Evolutionary conservation across 2,888 invertebrate genomes (phyloP), one percentile per base, ranked within the genome.

Genomic region (Hypselothyrea guttata): DNA sequence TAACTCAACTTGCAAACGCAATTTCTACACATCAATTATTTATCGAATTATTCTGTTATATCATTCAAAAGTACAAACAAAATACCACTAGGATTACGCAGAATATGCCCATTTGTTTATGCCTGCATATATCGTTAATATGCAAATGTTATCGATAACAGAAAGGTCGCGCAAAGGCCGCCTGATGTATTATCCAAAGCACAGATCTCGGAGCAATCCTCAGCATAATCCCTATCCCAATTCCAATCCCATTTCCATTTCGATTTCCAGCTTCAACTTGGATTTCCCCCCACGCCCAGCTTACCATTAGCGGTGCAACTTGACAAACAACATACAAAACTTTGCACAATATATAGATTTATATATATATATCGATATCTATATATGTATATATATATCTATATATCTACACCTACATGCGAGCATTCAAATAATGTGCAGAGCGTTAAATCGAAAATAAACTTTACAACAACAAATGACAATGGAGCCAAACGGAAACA

Each of bases 381-480:
- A n/a, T n/a, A n/a, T n/a, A n/a, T n/a, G n/a, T n/a, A n/a, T n/a
- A n/a, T n/a, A n/a, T n/a, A n/a, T n/a, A n/a, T n/a, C n/a, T n/a
- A n/a, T n/a, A n/a, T n/a, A n/a, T n/a, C n/a, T n/a, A n/a, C n/a
- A n/a, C n/a, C n/a, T n/a, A 22, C 22, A 22, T 5, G 22, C 22
- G 22, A 2, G 13, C 15, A 49, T 30, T 33, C 54, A 65, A 68
- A 74, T 69, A 73, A 69, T 72, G 75, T 61, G 71, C 73, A 68
- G 33, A 75, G 73, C 73, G 73, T 71, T 68, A 74, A 74, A 74
- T 74, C 76, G 75, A 74, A 75, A 71, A 71, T 66, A 66, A 72
- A 72, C 70, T 71, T 70, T 66, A 51, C 53, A 47, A 34, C 56
- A 65, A 59, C 57, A 57, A 57, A 65, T 51, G 42, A 52, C 64